Base-by-base conservation (phyloP, 2,797 vertebrate genomes). In the Catostomus latipinnis region DNA sequence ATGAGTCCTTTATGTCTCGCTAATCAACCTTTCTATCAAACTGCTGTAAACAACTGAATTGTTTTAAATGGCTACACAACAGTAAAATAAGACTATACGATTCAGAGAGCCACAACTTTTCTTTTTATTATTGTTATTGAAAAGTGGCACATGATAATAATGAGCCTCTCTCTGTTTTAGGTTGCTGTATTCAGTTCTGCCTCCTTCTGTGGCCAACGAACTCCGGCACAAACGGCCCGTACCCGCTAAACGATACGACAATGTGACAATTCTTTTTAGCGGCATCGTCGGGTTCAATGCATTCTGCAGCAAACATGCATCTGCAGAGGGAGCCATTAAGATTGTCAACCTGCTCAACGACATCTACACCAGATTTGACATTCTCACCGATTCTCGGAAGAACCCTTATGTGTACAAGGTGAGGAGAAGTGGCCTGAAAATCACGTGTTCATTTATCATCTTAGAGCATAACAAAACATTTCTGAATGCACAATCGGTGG, bases 361-460 rank as follows among this genome's bases (percentile, higher is more conserved):
- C 85, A 94, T 99, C 86, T 99, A 99, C 88, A 99, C 98, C 1
- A 96, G 96, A 74, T 99, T 99, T 86, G 98, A 99, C 91, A 99
- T 98, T 84, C 90, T 99, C 89, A 99, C 98, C 0, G 98, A 99
- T 88, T 97, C 98, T 48, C 92, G 98, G 88, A 97, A 95, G 87
- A 99, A 99, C 87, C 98, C 98, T 0, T 99, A 97, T 86, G 98
- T 99, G 85, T 99, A 98, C 90, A 99, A 99, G 96, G 98, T 97
- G 86, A 90, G 91, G 60, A 69, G 74, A 76, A 53, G 8, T 2
- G 8, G 16, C 5, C 52, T 46, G 8, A 12, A 63, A 48, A 22
- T 22, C 58, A 46, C 52, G 0, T 70, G 14, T 6, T 72, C 2
- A 43, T 46, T 14, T 65, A 60, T 53, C 13, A 53, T n/a, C 43